Evolutionary conservation across 2,797 vertebrate genomes (phyloP), one percentile per base, ranked within the genome.

Genomic region (Clarias laeviceps): DNA sequence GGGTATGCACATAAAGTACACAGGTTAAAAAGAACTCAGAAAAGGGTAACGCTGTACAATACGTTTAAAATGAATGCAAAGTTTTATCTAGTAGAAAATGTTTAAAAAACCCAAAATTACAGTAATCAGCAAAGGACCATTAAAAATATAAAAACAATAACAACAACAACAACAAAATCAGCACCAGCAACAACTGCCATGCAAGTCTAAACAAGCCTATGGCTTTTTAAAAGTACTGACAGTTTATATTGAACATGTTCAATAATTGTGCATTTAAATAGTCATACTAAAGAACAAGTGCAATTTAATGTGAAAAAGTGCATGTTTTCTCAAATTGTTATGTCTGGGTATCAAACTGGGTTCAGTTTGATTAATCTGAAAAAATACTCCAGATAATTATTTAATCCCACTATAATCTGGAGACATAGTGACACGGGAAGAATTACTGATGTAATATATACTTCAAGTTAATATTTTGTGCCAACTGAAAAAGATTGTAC

Each of bases 11-110:
- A 57, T n/a, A 54, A 85, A 72, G 68, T 79, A 83, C 68, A 85
- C 37, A 27, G 56, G 32, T 79, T 79, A 27, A 24, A 22, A 15
- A 57, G 76, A 68, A 86, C 70, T 82, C 57, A 57, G 11, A 70
- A 78, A 82, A 70, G 15, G 50, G 73, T 32, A 84, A 82, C 88
- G 24, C 82, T 50, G 61, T 76, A 86, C 83, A 82, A 80, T 7
- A 82, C 54, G 82, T 80, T 66, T 59, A 78, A 68, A 40, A 56
- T 37, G 32, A 18, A 84, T 61, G 6, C 7, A 80, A 82, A n/a
- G 9, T 70, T 72, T 50, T 18, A 82, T 40, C 15, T 69, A 7
- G 14, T 77, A 59, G 69, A 66, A 76, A 64, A 74, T 9, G 24
- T 37, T 37, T 27, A 20, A 50, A 59, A 24, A 59, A 5, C 11